Conservation (phyloP, 2,888 invertebrate species). For the Diloba caeruleocephala region DNA sequence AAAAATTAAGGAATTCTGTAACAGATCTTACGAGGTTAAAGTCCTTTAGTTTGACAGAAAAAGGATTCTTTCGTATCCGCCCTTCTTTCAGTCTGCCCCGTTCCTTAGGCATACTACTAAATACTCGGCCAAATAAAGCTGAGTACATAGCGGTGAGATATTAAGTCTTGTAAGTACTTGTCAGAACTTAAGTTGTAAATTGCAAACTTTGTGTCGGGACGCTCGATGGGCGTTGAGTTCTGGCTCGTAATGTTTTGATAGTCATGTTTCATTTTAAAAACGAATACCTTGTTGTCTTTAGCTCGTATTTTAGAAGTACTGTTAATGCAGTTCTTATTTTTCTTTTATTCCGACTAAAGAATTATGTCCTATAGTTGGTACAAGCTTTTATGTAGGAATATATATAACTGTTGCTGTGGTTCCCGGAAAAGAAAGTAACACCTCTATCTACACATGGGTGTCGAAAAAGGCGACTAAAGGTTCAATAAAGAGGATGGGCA, state of each 20-base stretch:
- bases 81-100: constrained; percentile 21
- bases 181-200: constrained; percentile 62
- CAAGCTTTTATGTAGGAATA: too few species aligned
- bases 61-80: not conserved
- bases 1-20: too few species aligned
- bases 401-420: too few species aligned
- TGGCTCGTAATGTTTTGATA: constrained; percentile 54
- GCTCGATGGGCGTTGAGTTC: constrained; percentile 49
- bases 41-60: too few species aligned
- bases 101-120: constrained; percentile 57
- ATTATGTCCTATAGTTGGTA: too few species aligned
- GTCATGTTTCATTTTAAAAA: constrained; percentile 50
- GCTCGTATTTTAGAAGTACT: constrained; percentile 15
- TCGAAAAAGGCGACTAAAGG: too few species aligned
- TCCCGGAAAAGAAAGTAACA: too few species aligned
- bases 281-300: constrained; percentile 28
- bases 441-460: too few species aligned
- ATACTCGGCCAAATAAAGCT: constrained; percentile 65
- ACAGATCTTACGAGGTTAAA: too few species aligned
- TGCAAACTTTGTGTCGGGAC: constrained; percentile 55
- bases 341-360: too few species aligned
- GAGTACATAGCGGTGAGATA: constrained; percentile 60
- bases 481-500: too few species aligned
- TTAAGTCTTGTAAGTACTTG: constrained; percentile 60
- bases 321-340: not conserved